Conservation (phyloP, 2,888 invertebrate species). For the Acronicta psi region DNA sequence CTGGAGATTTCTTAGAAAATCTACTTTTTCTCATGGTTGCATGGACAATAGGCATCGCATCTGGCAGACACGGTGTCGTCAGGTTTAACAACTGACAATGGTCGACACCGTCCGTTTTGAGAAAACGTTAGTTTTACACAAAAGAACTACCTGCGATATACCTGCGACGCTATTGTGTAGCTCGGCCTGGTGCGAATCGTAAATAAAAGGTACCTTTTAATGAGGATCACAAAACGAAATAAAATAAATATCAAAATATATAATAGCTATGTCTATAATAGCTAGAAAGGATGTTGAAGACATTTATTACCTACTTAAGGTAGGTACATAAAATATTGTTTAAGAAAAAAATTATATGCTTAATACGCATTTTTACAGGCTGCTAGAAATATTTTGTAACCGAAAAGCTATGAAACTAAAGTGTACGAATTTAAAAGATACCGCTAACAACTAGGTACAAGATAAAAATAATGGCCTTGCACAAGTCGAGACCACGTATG, state of each 20-base stretch:
- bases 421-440: constrained; percentile 3
- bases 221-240: constrained; percentile 40
- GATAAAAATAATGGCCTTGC: constrained; percentile 36
- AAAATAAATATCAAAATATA: constrained; percentile 47
- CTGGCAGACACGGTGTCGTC: constrained; percentile 84
- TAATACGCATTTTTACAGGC: not conserved
- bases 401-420: not conserved
- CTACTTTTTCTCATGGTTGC: constrained; percentile 61
- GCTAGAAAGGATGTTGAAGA: constrained; percentile 25
- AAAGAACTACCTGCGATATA: constrained; percentile 69
- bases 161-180: constrained; percentile 62
- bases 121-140: constrained; percentile 52
- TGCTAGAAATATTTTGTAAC: not conserved
- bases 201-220: constrained; percentile 50
- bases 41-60: constrained; percentile 76
- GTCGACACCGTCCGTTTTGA: constrained; percentile 49
- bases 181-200: constrained; percentile 42
- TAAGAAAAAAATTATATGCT: constrained; percentile 3
- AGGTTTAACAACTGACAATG: constrained; percentile 65
- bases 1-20: constrained; percentile 71
- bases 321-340: constrained; percentile 1
- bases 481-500: constrained; percentile 33
- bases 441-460: constrained; percentile 3
- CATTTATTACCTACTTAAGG: constrained; percentile 41
- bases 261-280: constrained; percentile 35